Percentiles rank a stretch among this genome's conserved stretches.
Evolutionary conservation across 2,113 vertebrate genomes (phyloP).

Genomic region (Calonectris borealis): DNA sequence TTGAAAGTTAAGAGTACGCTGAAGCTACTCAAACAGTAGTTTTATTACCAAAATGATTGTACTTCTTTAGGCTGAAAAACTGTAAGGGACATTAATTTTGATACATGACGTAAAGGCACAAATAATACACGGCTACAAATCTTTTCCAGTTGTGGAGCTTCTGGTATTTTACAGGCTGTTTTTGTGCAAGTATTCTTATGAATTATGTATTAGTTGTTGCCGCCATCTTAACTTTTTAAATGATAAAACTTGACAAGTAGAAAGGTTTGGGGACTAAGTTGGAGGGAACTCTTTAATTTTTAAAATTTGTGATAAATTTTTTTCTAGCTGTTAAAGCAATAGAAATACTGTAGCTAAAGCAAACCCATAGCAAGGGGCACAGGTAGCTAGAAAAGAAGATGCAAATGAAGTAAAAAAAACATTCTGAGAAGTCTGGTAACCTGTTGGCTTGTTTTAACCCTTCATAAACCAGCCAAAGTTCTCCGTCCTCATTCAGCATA

Average conservation of each 20-base stretch:
- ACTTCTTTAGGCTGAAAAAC: neutral
- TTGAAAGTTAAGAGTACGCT: neutral
- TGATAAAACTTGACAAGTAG: neutral
- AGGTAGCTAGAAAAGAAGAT: constrained; percentile 70
- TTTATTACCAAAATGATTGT: neutral
- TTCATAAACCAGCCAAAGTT: constrained; percentile 99
- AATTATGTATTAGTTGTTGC: neutral
- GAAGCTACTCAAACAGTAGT: neutral
- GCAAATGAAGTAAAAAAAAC: constrained; percentile 44
- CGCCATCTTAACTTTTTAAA: neutral
- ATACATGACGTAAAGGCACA: neutral
- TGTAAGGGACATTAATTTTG: neutral
- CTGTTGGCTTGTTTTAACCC: constrained; percentile 99
- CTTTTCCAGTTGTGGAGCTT: neutral
- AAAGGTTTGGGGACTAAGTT: neutral
- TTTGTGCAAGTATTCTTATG: neutral
- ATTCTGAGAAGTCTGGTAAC: constrained; percentile 80
- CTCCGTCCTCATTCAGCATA: constrained; percentile 97
- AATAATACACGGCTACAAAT: neutral
- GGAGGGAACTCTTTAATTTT: neutral
- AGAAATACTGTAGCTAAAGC: constrained; percentile 60
- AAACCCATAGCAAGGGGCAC: constrained; percentile 47
- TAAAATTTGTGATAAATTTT: neutral
- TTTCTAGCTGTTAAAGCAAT: neutral
- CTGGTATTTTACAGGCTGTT: neutral